Conservation (phyloP, 2,888 invertebrate genomes). For the Scelioninae gen. 1 region DNA sequence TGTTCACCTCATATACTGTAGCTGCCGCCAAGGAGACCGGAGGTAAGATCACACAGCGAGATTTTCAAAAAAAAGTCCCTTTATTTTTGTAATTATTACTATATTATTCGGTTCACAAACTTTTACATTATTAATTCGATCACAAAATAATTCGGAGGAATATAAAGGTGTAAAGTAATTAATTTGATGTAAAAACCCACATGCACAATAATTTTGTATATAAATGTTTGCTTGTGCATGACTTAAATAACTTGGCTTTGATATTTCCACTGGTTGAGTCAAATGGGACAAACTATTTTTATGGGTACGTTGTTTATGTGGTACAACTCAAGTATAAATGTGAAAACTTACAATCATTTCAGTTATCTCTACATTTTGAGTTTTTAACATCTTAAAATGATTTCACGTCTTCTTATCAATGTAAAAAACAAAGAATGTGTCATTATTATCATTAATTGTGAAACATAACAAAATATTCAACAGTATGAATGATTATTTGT, state of each 20-base stretch:
- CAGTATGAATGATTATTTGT: background rate
- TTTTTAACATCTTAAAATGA: background rate
- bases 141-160: background rate
- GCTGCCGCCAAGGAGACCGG: constrained; percentile 95
- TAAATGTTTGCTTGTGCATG: constrained; percentile 63
- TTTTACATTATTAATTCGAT: too few species aligned
- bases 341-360: background rate
- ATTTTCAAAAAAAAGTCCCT: constrained; percentile 13
- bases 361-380: background rate
- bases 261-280: constrained; percentile 37
- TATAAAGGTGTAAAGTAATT: background rate
- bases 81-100: constrained; percentile 19
- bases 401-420: background rate
- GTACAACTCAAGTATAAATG: constrained; percentile 24
- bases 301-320: constrained; percentile 43
- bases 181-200: constrained; percentile 1
- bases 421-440: background rate
- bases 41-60: constrained; percentile 88
- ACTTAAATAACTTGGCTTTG: constrained; percentile 43
- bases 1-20: constrained; percentile 86
- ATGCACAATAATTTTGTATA: constrained; percentile 53
- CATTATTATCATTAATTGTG: too few species aligned
- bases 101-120: too few species aligned
- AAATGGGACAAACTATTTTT: constrained; percentile 39
- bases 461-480: too few species aligned